Conservation (phyloP, 2,797 vertebrate genomes). For the Acanthurus leucopareius region DNA sequence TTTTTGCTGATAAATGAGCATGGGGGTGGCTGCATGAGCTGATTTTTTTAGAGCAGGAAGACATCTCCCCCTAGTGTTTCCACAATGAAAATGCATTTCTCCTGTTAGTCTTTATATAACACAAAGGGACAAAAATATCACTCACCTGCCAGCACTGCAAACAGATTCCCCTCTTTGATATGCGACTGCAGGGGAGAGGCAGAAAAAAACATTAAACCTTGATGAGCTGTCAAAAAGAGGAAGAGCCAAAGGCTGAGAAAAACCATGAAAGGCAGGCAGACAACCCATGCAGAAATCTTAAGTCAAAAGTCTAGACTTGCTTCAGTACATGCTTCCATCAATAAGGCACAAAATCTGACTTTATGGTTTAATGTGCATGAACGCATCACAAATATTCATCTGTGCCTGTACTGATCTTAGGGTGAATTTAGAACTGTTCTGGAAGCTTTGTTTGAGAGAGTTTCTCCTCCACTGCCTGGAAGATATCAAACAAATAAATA, state of each 20-base stretch:
- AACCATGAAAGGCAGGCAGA: slow-evolving; percentile 44
- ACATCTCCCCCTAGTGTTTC: slow-evolving; percentile 88
- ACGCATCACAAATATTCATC: slow-evolving; percentile 57
- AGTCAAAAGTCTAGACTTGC: slow-evolving; percentile 45
- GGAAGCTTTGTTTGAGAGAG: slow-evolving; percentile 4
- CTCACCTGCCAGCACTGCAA: slow-evolving; percentile 95
- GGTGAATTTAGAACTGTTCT: slow-evolving; percentile 10
- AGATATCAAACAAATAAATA: slow-evolving; percentile 26
- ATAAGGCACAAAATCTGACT: slow-evolving; percentile 30
- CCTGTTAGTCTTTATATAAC: slow-evolving; percentile 45
- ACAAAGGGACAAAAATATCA: slow-evolving; percentile 66
- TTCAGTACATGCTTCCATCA: slow-evolving; percentile 36
- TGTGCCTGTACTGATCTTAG: slow-evolving; percentile 26
- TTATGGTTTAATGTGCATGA: slow-evolving; percentile 47
- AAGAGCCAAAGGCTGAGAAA: slow-evolving; percentile 56
- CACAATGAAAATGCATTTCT: slow-evolving; percentile 28
- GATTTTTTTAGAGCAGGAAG: slow-evolving; percentile 61
- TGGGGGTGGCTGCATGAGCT: neutral
- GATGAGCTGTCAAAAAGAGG: slow-evolving; percentile 69
- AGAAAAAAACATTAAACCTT: slow-evolving; percentile 58
- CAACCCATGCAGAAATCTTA: slow-evolving; percentile 39
- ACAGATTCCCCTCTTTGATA: slow-evolving; percentile 96
- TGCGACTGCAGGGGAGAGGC: slow-evolving; percentile 88
- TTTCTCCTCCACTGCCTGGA: slow-evolving; percentile 21
- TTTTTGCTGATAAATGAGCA: slow-evolving; percentile 7